phyloP scores from a whole-genome alignment of 35 echinoderm and acorn worm species.

The Patiria miniata region DNA sequence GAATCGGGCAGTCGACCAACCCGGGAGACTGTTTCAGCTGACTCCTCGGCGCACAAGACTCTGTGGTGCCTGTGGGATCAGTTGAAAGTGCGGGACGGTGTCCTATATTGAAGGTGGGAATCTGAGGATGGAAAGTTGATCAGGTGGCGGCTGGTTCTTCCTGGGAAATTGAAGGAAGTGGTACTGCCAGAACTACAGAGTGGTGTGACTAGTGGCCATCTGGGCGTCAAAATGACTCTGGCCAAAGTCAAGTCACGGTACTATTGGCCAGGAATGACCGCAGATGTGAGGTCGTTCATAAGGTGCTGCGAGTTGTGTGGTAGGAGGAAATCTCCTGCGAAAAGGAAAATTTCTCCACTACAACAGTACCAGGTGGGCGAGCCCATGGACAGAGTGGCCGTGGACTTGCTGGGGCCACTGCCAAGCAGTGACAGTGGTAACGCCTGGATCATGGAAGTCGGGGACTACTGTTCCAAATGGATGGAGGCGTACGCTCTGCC shows the following conservation, averaged over 20 bases:
- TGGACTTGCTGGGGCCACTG: constrained; percentile 32
- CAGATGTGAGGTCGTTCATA: constrained; percentile 21
- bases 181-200: neutral
- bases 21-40: neutral
- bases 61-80: constrained; percentile 5
- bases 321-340: constrained; percentile 34
- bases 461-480: constrained; percentile 43
- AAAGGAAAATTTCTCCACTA: neutral
- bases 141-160: neutral
- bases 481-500: too few relatives aligned
- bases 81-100: neutral
- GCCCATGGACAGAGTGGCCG: constrained; percentile 21
- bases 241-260: neutral
- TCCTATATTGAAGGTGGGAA: constrained; percentile 15
- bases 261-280: constrained; percentile 8
- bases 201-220: neutral
- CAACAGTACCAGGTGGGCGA: constrained; percentile 12
- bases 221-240: neutral
- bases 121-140: neutral
- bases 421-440: constrained; percentile 33
- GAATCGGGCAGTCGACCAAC: neutral
- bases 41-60: neutral
- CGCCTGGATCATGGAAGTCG: constrained; percentile 3
- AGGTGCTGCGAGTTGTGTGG: constrained; percentile 24
- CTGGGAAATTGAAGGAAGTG: neutral